These are phyloP conservation scores for Uria lomvia DNA, from an alignment of 2,113 vertebrate genomes.

Conservation along the genomic window DNA sequence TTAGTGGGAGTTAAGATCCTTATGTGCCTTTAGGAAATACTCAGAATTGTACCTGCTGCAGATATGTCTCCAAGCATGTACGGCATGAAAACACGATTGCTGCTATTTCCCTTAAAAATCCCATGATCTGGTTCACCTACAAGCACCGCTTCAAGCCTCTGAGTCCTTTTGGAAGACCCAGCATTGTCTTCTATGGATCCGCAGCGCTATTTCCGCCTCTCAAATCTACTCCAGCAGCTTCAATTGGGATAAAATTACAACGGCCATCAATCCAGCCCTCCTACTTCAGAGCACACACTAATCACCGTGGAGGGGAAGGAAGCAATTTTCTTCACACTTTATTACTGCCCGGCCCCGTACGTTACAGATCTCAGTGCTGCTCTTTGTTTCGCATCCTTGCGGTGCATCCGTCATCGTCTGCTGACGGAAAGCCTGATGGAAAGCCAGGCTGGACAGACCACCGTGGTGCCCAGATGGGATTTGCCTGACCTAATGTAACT, in stretches of 20 bases:
- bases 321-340: slow-evolving; percentile 51
- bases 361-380: background rate
- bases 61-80: background rate
- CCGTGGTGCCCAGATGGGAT: background rate
- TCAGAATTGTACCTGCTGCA: background rate
- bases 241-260: slow-evolving; percentile 1
- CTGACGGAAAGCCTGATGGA: background rate
- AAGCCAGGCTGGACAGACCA: background rate
- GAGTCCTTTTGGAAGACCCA: background rate
- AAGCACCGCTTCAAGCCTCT: background rate
- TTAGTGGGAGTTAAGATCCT: background rate
- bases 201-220: background rate
- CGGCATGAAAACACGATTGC: background rate
- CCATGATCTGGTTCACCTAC: background rate
- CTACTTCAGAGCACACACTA: background rate
- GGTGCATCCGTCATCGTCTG: background rate
- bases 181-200: background rate
- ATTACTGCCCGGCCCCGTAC: background rate
- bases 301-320: slow-evolving; percentile 19
- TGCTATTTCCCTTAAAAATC: background rate
- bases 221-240: background rate
- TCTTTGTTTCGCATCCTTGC: background rate
- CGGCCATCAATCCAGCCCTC: background rate
- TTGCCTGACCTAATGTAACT: background rate
- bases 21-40: background rate